phyloP scores from a whole-genome alignment of 1,140 invertebrate genomes.

The Samia ricini region DNA sequence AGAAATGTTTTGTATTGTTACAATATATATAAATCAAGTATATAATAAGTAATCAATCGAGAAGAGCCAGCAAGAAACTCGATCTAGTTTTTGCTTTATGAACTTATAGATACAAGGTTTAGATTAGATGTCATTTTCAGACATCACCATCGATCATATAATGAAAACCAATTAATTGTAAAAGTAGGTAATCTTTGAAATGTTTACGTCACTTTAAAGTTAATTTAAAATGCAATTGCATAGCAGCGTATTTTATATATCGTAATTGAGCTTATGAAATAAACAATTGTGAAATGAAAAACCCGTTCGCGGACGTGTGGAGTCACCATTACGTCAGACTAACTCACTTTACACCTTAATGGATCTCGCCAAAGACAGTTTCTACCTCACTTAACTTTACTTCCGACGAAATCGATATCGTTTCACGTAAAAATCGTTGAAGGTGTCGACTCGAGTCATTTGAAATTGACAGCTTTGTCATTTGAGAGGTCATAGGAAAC shows the following conservation, averaged over 20 bases:
- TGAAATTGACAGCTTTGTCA: slow-evolving; percentile 27
- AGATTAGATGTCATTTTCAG: too few relatives aligned
- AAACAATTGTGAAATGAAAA: slow-evolving; percentile 1
- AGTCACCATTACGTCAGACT: slow-evolving; percentile 43
- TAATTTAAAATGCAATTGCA: too few relatives aligned
- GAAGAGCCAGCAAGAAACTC: too few relatives aligned
- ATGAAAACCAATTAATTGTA: too few relatives aligned
- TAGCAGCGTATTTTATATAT: too few relatives aligned
- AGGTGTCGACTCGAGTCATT: slow-evolving; percentile 43
- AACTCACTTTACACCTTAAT: slow-evolving; percentile 58
- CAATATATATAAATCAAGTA: too few relatives aligned
- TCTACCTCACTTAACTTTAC: slow-evolving; percentile 59
- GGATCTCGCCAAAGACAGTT: slow-evolving; percentile 58
- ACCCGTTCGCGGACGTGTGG: not conserved
- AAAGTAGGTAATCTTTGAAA: too few relatives aligned
- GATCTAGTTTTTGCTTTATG: too few relatives aligned
- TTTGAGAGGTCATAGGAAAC: slow-evolving; percentile 29
- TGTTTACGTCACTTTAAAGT: too few relatives aligned
- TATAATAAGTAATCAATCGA: too few relatives aligned
- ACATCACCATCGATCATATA: too few relatives aligned
- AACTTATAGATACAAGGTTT: too few relatives aligned
- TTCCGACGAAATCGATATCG: slow-evolving; percentile 67
- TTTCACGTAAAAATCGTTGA: slow-evolving; percentile 52
- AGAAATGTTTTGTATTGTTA: not conserved
- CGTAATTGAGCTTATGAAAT: not conserved